These are phyloP conservation scores for Synchiropus splendidus DNA, from an alignment of 2,113 vertebrate genomes.

Conservation along the genomic window DNA sequence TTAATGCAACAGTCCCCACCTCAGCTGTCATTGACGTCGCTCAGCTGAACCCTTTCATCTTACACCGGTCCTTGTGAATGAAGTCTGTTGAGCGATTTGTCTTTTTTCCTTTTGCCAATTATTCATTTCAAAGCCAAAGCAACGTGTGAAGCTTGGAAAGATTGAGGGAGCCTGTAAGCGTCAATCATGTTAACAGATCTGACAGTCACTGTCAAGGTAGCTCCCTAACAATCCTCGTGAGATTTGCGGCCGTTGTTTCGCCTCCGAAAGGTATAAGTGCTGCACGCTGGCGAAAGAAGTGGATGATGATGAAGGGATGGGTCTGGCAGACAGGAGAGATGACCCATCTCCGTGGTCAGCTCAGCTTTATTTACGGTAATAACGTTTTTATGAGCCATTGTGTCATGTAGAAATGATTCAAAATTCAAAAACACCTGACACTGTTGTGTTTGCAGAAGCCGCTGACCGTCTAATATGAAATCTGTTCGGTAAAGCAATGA, in stretches of 20 bases:
- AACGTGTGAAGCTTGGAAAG: too few relatives aligned
- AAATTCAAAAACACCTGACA: background rate
- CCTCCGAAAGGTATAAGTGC: slow-evolving; percentile 5
- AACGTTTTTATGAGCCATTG: background rate
- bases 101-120: too few relatives aligned
- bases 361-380: background rate
- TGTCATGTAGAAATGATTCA: background rate
- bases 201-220: slow-evolving; percentile 31
- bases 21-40: too few relatives aligned
- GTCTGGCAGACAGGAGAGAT: slow-evolving; percentile 25
- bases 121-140: too few relatives aligned
- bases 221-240: slow-evolving; percentile 15
- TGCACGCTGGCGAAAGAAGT: slow-evolving; percentile 6
- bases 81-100: too few relatives aligned
- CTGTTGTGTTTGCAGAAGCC: background rate
- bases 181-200: slow-evolving; percentile 36
- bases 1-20: too few relatives aligned
- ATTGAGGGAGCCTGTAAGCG: background rate
- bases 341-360: slow-evolving; percentile 8
- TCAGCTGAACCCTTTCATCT: too few relatives aligned
- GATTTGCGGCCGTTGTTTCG: slow-evolving; percentile 15
- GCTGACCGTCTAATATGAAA: slow-evolving; percentile 25
- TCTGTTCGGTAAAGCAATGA: slow-evolving; percentile 16
- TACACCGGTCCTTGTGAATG: too few relatives aligned
- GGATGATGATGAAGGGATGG: slow-evolving; percentile 22